Percentiles rank a stretch among this genome's conserved stretches.
phyloP scores from a whole-genome alignment of 2,113 vertebrate genomes.

The Alethe diademata region DNA sequence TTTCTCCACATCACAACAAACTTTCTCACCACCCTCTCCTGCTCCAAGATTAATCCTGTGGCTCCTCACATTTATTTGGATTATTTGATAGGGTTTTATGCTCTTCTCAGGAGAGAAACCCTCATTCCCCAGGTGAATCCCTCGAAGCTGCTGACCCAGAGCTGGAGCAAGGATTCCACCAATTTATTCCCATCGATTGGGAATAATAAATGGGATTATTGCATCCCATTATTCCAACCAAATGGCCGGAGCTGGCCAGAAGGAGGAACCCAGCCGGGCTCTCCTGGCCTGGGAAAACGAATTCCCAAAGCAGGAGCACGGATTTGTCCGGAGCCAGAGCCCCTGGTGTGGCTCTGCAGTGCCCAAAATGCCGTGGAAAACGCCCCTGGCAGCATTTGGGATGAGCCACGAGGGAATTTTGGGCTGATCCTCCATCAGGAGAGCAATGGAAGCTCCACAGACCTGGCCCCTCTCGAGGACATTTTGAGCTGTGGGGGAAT shows the following conservation, averaged over 20 bases:
- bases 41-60: not conserved
- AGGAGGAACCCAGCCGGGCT: not conserved
- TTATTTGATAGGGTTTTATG: not conserved
- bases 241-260: not conserved
- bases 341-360: fast-evolving
- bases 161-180: fast-evolving
- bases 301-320: not conserved
- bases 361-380: fast-evolving
- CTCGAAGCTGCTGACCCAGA: fast-evolving
- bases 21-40: not conserved
- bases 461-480: fast-evolving
- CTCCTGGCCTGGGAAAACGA: not conserved
- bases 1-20: fast-evolving
- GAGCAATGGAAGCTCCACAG: fast-evolving
- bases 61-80: not conserved
- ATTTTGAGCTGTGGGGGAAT: not conserved
- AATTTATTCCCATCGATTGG: not conserved
- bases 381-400: fast-evolving
- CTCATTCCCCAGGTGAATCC: fast-evolving
- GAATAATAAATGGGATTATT: no score
- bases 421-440: fast-evolving
- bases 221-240: no score
- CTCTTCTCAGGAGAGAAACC: not conserved
- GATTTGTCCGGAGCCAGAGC: not conserved
- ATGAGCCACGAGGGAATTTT: fast-evolving